Percentiles rank a stretch among this genome's conserved stretches.
Conservation (phyloP, 2,888 invertebrate species). For the Ophion slaviceki region DNA sequence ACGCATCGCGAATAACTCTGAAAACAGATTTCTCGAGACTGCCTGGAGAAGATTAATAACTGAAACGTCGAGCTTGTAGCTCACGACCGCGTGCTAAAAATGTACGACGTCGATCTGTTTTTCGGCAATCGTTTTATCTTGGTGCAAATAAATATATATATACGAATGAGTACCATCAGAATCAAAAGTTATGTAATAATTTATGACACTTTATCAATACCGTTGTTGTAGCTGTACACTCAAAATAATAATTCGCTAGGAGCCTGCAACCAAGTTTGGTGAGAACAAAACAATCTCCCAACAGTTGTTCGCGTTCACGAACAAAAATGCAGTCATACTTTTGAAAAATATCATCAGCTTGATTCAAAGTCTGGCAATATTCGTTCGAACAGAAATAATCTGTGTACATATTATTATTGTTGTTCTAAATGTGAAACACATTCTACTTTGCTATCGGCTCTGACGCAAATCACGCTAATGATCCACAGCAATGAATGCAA, state of each 20-base stretch:
- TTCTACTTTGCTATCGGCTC: background rate
- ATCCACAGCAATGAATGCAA: background rate
- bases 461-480: background rate
- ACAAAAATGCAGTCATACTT: too few species aligned
- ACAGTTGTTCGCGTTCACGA: too few species aligned
- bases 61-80: constrained; percentile 36
- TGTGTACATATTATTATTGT: too few species aligned
- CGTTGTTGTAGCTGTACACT: too few species aligned
- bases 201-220: too few species aligned
- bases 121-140: background rate
- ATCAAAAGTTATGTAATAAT: too few species aligned
- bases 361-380: background rate
- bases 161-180: too few species aligned
- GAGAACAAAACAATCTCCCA: too few species aligned
- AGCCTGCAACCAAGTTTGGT: too few species aligned
- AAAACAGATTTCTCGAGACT: constrained; percentile 28
- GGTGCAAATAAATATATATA: too few species aligned
- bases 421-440: background rate
- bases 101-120: background rate
- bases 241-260: too few species aligned
- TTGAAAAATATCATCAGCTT: too few species aligned
- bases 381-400: background rate
- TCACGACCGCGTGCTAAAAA: background rate
- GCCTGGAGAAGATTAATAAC: constrained; percentile 45
- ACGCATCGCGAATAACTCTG: constrained; percentile 38